Evolutionary conservation across 2,888 invertebrate genomes (phyloP).

Genomic region (Girardia tigrina): DNA sequence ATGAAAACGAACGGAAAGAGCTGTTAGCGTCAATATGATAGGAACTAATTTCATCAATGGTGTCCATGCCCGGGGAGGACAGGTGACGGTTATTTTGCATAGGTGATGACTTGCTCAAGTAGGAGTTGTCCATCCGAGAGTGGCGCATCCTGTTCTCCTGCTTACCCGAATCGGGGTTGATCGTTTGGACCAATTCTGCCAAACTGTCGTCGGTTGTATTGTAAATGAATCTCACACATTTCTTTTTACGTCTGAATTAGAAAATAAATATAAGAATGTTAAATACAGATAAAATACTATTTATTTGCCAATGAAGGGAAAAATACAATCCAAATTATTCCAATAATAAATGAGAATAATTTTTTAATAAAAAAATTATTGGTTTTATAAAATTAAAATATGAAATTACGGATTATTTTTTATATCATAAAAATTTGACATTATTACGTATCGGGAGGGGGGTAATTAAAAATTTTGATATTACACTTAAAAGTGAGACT

Average conservation of each 20-base stretch:
- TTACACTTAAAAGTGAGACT: too few species aligned
- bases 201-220: slow-evolving; percentile 4
- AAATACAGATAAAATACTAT: too few species aligned
- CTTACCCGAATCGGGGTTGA: neutral
- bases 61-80: neutral
- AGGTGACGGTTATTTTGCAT: neutral
- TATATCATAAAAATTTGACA: too few species aligned
- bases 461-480: too few species aligned
- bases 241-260: neutral
- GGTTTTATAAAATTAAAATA: too few species aligned
- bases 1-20: slow-evolving; percentile 14
- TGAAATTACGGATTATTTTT: too few species aligned
- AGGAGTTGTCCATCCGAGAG: neutral
- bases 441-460: too few species aligned
- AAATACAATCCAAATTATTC: too few species aligned
- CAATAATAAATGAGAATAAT: too few species aligned
- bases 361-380: too few species aligned
- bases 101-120: neutral
- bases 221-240: slow-evolving; percentile 12
- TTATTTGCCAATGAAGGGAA: too few species aligned
- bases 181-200: slow-evolving; percentile 8
- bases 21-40: slow-evolving; percentile 15
- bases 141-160: slow-evolving; percentile 8
- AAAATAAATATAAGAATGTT: too few species aligned
- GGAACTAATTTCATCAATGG: slow-evolving; percentile 11